Percentiles rank a stretch among this genome's conserved stretches.
Evolutionary conservation across 2,797 vertebrate species (phyloP).

Genomic region (Gambelia wislizenii): DNA sequence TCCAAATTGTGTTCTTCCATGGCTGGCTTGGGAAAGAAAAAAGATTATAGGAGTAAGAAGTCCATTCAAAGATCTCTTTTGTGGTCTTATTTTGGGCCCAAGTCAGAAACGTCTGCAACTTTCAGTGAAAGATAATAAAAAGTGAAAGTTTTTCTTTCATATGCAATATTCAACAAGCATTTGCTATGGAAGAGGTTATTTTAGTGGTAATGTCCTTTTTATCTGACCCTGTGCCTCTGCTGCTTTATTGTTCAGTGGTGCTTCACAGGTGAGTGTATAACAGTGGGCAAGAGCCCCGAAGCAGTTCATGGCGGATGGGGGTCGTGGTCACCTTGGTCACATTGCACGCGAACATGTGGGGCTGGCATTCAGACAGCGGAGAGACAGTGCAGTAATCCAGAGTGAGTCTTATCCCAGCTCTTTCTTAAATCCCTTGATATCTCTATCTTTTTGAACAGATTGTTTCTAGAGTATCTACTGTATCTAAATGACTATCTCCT

Average conservation of each 20-base stretch:
- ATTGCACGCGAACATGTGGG: conserved; percentile 95
- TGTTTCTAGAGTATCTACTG: neutral
- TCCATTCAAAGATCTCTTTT: neutral
- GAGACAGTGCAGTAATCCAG: conserved; percentile 90
- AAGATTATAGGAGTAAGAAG: neutral
- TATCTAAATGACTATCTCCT: neutral
- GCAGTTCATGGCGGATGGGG: conserved; percentile 94
- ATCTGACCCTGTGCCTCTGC: neutral
- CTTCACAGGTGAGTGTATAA: conserved; percentile 94
- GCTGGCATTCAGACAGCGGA: conserved; percentile 92
- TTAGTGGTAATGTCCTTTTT: neutral
- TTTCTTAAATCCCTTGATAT: neutral
- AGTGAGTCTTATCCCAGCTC: conserved; percentile 80
- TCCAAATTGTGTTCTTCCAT: neutral
- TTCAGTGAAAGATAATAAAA: neutral
- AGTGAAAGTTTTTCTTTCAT: neutral
- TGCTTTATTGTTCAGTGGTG: conserved; percentile 87
- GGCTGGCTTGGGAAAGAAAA: neutral
- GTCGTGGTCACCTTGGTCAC: conserved; percentile 91
- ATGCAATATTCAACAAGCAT: neutral
- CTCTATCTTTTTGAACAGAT: neutral
- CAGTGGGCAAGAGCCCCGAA: conserved; percentile 93
- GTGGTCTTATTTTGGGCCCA: neutral
- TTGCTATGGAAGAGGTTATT: neutral
- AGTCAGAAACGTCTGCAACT: neutral